Evolutionary conservation across 2,888 invertebrate species (phyloP), one percentile per base, ranked within the genome.

Genomic region (Pycnomerus fuliginosus): DNA sequence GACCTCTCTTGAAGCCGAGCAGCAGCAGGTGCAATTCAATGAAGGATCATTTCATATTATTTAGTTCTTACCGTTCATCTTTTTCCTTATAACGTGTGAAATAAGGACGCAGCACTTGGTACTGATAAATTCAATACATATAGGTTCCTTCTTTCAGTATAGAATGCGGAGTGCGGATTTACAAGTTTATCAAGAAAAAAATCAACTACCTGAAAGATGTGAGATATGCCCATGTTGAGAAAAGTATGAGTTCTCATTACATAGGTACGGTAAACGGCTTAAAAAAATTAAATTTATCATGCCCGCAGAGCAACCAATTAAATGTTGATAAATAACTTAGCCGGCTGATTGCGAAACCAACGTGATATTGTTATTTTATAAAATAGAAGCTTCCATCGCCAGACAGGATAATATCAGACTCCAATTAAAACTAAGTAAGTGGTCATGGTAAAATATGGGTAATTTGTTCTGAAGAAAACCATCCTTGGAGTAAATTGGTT

Each of bases 21-120:
- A n/a, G n/a, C n/a, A n/a, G n/a, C 55, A 56, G 55, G 55, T 56
- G 55, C 55, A 56, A 52, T 49, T 37, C 52, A 43, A 40, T 48
- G 52, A 52, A 46, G 44, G 45, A 52, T 52, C 48, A 49, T 52
- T 50, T 48, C 50, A 40, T 44, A 42, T 46, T 46, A 46, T 46
- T 40, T 42, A 42, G 41, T 42, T 37, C 40, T 36, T 27, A 15
- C 36, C 24, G 20, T 20, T 38, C 40, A 41, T 45, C 45, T 36
- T 40, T 29, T 33, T 44, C 14, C 44, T 31, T 15, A 34, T 34
- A 44, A 33, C 29, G 44, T 14, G 20, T 25, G 16, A 23, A 44
- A 44, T 44, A 44, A 44, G 30, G 44, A 44, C 17, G 37, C 37
- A 35, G 12, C 25, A 27, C 20, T 30, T 30, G 16, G 30, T 30